Conservation (phyloP, 2,113 vertebrate species). For the Neogale vison region DNA sequence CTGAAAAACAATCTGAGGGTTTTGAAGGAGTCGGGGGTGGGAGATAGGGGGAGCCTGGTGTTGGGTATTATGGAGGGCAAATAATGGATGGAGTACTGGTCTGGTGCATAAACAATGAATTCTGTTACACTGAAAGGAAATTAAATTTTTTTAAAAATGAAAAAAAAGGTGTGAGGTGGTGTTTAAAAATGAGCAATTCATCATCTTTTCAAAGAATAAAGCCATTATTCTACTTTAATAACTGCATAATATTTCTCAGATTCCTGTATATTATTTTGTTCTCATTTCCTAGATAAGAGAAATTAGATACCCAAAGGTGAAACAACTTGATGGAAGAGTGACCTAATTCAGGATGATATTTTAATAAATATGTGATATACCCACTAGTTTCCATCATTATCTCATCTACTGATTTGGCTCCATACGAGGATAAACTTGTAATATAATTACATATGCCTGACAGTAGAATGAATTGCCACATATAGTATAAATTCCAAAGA, state of each 20-base stretch:
- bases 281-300: background rate
- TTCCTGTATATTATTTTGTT: background rate
- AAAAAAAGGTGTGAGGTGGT: background rate
- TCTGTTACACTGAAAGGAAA: no score
- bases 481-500: background rate
- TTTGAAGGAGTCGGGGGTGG: no score
- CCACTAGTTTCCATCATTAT: background rate
- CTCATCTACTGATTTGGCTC: background rate
- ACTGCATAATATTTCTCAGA: background rate
- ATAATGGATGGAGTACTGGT: no score
- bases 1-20: no score
- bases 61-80: no score
- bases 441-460: background rate
- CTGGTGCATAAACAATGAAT: no score
- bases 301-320: background rate
- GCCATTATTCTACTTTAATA: background rate
- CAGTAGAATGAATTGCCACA: background rate
- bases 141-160: no score
- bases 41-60: no score
- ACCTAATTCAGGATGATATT: background rate
- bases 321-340: background rate
- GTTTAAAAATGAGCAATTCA: slow-evolving; percentile 23
- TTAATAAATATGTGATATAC: background rate
- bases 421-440: background rate
- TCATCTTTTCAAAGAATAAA: slow-evolving; percentile 47